Conservation (phyloP, 2,797 vertebrate species). For the Pipistrellus nathusii region DNA sequence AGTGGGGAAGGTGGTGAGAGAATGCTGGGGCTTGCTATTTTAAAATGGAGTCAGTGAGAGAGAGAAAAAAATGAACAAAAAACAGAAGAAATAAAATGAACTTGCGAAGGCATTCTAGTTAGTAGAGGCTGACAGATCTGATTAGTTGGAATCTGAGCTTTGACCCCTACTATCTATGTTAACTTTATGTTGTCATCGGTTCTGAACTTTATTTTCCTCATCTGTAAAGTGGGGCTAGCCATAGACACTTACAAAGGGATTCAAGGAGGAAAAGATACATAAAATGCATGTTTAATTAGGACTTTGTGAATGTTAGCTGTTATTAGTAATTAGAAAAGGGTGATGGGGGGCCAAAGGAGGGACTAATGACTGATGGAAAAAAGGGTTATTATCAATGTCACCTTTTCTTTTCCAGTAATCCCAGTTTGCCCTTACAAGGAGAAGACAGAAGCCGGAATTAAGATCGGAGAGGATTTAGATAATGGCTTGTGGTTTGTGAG, state of each 20-base stretch:
- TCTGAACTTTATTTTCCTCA: constrained; percentile 43
- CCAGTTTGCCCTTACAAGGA: background rate
- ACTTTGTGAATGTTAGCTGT: background rate
- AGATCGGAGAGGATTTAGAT: background rate
- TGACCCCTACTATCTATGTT: background rate
- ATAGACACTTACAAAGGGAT: background rate
- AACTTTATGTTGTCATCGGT: background rate
- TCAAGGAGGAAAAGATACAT: background rate
- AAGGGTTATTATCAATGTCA: background rate
- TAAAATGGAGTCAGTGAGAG: background rate
- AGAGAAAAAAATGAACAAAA: background rate
- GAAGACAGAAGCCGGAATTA: background rate
- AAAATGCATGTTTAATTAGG: background rate
- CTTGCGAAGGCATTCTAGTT: background rate
- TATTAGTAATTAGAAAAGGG: background rate
- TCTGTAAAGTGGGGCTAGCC: background rate
- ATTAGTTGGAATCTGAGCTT: background rate
- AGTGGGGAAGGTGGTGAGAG: background rate
- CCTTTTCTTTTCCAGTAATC: background rate
- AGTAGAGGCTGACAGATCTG: background rate
- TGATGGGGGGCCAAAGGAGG: background rate
- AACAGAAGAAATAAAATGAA: background rate
- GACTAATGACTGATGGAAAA: background rate
- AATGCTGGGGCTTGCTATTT: background rate
- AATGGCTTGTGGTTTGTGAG: background rate